A percentile compares a stretch with the other conserved stretches of the same genome.
phyloP scores from a whole-genome alignment of 2,797 vertebrate species.

The Danio aesculapii region DNA sequence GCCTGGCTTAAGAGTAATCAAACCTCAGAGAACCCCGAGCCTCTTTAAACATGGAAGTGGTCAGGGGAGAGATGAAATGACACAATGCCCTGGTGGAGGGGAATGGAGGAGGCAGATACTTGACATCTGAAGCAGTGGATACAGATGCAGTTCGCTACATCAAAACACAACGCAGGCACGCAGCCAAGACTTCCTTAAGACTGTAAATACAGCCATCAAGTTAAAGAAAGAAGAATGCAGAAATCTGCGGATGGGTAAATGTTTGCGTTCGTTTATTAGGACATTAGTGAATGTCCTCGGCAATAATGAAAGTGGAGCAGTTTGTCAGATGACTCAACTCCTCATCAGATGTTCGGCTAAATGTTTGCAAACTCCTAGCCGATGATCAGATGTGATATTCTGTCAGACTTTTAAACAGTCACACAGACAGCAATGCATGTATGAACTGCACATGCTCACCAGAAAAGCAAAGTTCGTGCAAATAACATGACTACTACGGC shows the following conservation, averaged over 20 bases:
- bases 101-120: slow-evolving; percentile 22
- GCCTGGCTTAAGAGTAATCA: slow-evolving; percentile 62
- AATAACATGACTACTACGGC: no score
- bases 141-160: slow-evolving; percentile 4
- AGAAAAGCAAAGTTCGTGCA: no score
- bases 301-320: slow-evolving; percentile 66
- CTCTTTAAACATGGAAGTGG: slow-evolving; percentile 60
- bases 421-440: slow-evolving; percentile 60
- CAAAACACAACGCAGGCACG: slow-evolving; percentile 16
- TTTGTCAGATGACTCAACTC: slow-evolving; percentile 72
- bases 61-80: slow-evolving; percentile 52
- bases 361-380: slow-evolving; percentile 70
- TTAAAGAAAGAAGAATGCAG: slow-evolving; percentile 10
- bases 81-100: slow-evolving; percentile 21
- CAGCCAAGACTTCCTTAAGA: neutral
- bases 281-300: slow-evolving; percentile 52
- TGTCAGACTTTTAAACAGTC: slow-evolving; percentile 71
- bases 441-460: no score
- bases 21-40: slow-evolving; percentile 41
- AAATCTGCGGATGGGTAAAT: slow-evolving; percentile 10
- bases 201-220: slow-evolving; percentile 33
- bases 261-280: slow-evolving; percentile 39
- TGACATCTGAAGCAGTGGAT: slow-evolving; percentile 21
- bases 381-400: slow-evolving; percentile 67
- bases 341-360: slow-evolving; percentile 70